These are phyloP conservation scores for Muscidifurax raptorellus DNA, from an alignment of 1,140 invertebrate species.

Conservation along the genomic window DNA sequence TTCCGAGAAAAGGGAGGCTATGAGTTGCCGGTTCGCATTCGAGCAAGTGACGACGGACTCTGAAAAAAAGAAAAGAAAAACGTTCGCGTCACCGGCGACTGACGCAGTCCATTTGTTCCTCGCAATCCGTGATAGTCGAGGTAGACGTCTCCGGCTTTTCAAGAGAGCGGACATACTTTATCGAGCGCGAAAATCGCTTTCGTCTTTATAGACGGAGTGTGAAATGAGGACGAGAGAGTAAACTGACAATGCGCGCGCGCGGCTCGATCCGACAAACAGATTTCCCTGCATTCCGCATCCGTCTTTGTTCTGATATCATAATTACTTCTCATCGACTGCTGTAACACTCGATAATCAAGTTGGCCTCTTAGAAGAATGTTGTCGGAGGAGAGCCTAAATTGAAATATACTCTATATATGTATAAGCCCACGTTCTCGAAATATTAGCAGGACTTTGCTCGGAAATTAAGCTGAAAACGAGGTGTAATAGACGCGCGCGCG, in stretches of 20 bases:
- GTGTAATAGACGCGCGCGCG: constrained; percentile 23
- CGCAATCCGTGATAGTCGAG: neutral
- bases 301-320: neutral
- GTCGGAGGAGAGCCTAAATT: neutral
- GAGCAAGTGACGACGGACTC: neutral
- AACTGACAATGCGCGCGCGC: constrained; percentile 25
- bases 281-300: constrained; percentile 8
- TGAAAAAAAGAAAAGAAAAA: neutral
- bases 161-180: constrained; percentile 46
- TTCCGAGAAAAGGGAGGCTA: neutral
- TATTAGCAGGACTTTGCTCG: constrained; percentile 9
- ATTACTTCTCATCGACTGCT: neutral
- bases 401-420: neutral
- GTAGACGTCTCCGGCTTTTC: neutral
- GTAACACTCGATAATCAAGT: neutral
- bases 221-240: neutral
- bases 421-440: neutral
- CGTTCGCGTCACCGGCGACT: constrained; percentile 29
- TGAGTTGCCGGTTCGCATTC: neutral
- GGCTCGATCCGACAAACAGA: neutral
- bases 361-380: too few species aligned
- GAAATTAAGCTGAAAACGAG: constrained; percentile 29
- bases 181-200: constrained; percentile 45
- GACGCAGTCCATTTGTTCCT: constrained; percentile 43
- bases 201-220: constrained; percentile 36